Evolutionary conservation across 2,888 invertebrate species (phyloP).

Genomic region (Microchrysa polita): DNA sequence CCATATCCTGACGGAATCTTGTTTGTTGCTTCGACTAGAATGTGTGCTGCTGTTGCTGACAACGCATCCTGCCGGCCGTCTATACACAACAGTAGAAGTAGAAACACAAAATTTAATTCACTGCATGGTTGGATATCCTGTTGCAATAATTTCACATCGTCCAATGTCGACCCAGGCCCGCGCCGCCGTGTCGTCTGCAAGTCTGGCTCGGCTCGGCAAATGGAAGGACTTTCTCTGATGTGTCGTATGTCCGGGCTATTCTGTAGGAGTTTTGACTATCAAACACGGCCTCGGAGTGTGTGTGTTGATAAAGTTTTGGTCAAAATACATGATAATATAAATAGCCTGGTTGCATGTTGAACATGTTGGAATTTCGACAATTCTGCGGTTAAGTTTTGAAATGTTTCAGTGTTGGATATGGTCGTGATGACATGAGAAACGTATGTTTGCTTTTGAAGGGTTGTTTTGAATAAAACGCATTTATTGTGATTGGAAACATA

Average conservation of each 20-base stretch:
- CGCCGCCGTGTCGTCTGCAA: background rate
- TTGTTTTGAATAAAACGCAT: no score
- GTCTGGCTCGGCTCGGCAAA: background rate
- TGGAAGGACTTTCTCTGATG: background rate
- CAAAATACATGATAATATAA: background rate
- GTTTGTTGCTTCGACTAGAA: background rate
- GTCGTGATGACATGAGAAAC: background rate
- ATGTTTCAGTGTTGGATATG: constrained; percentile 22
- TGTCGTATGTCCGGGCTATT: background rate
- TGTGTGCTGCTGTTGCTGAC: constrained; percentile 22
- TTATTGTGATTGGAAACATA: no score
- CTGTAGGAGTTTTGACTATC: background rate
- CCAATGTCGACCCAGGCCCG: background rate
- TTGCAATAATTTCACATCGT: constrained; percentile 12
- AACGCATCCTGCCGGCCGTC: background rate
- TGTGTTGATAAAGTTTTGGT: background rate
- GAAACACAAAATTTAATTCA: constrained; percentile 15
- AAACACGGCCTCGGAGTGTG: background rate
- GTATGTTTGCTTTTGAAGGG: background rate
- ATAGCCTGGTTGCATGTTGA: background rate
- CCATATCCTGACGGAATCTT: constrained; percentile 17
- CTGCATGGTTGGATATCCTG: constrained; percentile 28
- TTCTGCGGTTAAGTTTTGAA: constrained; percentile 31
- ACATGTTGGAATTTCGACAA: background rate
- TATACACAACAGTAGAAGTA: background rate